Evolutionary conservation across 2,797 vertebrate species (phyloP).

Genomic region (Poecilia velifera): DNA sequence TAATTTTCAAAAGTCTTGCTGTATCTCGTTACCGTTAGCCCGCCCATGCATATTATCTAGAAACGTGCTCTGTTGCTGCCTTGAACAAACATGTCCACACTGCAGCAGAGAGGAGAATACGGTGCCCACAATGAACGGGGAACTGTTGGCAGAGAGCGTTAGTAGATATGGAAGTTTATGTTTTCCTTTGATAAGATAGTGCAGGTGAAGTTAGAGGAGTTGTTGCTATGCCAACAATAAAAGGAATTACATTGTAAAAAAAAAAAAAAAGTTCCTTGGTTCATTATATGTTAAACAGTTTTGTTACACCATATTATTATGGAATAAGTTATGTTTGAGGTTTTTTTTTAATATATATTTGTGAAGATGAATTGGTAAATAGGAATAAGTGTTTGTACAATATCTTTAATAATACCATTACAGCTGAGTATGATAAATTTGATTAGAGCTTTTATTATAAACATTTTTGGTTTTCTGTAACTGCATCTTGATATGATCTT

Average conservation of each 20-base stretch:
- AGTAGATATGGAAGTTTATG: neutral
- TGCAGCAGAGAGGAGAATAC: neutral
- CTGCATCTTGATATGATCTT: no score
- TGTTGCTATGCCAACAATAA: neutral
- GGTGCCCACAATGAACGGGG: neutral
- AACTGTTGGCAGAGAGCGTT: neutral
- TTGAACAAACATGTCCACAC: neutral
- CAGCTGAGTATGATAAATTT: neutral
- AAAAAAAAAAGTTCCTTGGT: no score
- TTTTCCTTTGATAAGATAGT: neutral
- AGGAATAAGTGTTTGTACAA: neutral
- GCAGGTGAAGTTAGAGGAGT: neutral
- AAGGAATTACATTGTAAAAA: neutral
- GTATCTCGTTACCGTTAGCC: neutral
- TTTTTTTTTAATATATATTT: no score
- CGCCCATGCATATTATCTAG: neutral
- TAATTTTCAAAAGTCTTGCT: neutral
- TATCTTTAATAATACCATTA: neutral
- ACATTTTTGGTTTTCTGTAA: neutral
- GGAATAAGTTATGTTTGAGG: neutral
- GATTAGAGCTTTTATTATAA: neutral
- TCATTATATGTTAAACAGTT: neutral
- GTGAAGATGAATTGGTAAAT: neutral
- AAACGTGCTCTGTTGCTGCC: neutral
- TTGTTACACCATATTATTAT: neutral